Conservation (phyloP, 2,113 vertebrate genomes). For the Syrrhaptes paradoxus region DNA sequence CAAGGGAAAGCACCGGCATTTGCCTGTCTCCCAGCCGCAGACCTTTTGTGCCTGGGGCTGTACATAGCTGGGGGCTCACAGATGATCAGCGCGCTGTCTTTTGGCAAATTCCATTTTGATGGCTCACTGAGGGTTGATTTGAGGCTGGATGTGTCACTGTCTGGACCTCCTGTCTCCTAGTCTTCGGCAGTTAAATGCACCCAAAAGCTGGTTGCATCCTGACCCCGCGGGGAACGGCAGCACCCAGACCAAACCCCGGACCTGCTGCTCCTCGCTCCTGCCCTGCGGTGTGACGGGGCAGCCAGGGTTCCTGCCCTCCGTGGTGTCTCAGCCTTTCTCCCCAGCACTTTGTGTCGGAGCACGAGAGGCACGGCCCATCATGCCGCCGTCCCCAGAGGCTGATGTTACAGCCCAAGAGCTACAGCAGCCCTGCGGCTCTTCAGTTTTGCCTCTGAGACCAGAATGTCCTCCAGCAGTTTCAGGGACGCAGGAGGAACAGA, state of each 20-base stretch:
- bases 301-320: fast-evolving
- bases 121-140: neutral
- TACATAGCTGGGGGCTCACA: neutral
- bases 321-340: neutral
- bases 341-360: neutral
- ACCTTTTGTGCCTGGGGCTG: neutral
- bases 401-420: neutral
- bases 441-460: neutral
- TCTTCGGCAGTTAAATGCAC: neutral
- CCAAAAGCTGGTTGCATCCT: neutral
- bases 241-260: neutral
- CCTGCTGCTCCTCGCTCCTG: neutral
- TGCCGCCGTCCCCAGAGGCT: fast-evolving
- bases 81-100: neutral
- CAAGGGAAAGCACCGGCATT: neutral
- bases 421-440: neutral
- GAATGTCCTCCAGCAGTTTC: neutral
- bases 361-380: neutral
- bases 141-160: neutral
- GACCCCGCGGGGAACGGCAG: neutral
- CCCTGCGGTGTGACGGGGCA: fast-evolving
- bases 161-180: neutral
- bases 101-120: conserved; percentile 8
- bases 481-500: neutral
- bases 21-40: neutral